Conservation (phyloP, 2,888 invertebrate species). For the Malacosoma neustria region DNA sequence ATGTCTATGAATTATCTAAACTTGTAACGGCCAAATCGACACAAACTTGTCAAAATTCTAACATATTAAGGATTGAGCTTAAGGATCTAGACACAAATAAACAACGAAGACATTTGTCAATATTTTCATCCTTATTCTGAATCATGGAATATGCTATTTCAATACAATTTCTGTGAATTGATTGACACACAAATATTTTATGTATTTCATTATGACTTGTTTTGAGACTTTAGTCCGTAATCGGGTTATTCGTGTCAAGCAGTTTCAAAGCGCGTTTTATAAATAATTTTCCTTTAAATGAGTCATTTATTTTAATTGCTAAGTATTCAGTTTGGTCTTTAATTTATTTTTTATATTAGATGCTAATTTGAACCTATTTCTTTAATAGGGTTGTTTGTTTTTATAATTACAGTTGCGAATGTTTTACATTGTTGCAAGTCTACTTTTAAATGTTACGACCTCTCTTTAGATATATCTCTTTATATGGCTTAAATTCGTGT, state of each 20-base stretch:
- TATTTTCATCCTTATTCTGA: background rate
- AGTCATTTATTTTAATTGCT: constrained; percentile 18
- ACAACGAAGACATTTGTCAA: too few species aligned
- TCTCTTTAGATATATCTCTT: too few species aligned
- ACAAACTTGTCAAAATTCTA: too few species aligned
- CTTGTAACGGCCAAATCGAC: too few species aligned
- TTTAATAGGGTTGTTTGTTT: too few species aligned
- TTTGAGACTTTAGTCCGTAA: background rate
- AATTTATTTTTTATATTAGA: constrained; percentile 6
- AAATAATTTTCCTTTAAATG: constrained; percentile 23
- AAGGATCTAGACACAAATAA: too few species aligned
- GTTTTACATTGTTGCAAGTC: too few species aligned
- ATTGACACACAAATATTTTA: background rate
- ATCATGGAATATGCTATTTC: background rate
- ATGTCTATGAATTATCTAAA: too few species aligned
- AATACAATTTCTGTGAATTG: background rate
- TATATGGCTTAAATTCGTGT: too few species aligned
- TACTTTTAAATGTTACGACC: too few species aligned
- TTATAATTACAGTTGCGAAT: too few species aligned
- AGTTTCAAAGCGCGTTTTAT: constrained; percentile 15
- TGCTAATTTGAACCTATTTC: background rate
- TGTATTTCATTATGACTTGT: background rate
- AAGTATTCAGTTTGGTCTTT: constrained; percentile 6
- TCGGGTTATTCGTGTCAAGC: constrained; percentile 17
- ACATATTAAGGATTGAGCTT: too few species aligned